Base-by-base conservation (phyloP, 2,797 vertebrate genomes). In the Tinamus major region DNA sequence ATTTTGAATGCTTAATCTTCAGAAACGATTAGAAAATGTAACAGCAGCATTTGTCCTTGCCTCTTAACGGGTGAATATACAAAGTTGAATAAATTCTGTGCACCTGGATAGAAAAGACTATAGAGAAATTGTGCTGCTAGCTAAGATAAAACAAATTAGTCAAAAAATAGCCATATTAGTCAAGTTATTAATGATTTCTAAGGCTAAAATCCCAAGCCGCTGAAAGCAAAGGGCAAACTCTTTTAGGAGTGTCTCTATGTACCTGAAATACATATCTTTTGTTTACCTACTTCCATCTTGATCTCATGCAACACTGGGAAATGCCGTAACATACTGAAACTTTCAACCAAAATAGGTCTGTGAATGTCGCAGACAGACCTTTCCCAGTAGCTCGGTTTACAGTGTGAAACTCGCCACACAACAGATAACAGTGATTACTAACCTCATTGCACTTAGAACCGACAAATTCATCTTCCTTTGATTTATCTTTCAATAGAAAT, bases 61-160 rank as follows among this genome's bases (percentile, higher is more conserved):
- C 85, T 75, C 37, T 29, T 80, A 39, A 77, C 20, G 41, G 75
- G 79, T 42, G 35, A 41, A 42, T 89, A 78, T 61, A 81, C 79
- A 44, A 77, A 84, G 39, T 13, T 83, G 39, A 92, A 84, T 91
- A 82, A 74, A 35, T 61, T 74, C 70, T 63, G 16, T 87, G 79
- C 84, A 35, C 39, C 33, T 93, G 67, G 89, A 42, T 58, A 85
- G 77, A 53, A 87, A 79, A 92, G 77, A 56, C 20, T 77, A 23
- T 20, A 70, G 49, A 42, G 53, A 67, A 86, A 87, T 37, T 3
- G 2, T 49, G 37, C 13, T 61, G 12, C 41, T 91, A 68, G 31
- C 72, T 61, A 67, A 67, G 27, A 26, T 41, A 35, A 76, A 92
- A 76, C 64, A 77, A 64, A 71, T 51, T 31, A 61, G 42, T 44